phyloP scores from a whole-genome alignment of 2,797 vertebrate species.

The Xenops minutus region DNA sequence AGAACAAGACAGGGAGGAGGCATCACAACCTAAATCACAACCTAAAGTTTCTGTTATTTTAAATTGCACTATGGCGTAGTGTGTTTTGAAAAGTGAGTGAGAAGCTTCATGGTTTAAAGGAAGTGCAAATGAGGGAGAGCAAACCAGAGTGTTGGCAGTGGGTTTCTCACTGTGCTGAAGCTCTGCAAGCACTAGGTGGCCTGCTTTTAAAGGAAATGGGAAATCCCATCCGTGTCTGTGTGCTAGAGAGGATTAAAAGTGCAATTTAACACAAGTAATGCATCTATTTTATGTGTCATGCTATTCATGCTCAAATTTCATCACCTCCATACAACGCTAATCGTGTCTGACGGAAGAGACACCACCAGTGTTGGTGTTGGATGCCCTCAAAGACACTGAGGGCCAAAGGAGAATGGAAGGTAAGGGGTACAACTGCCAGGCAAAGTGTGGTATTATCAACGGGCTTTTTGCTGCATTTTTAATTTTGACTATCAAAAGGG shows the following conservation, averaged over 20 bases:
- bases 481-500: neutral
- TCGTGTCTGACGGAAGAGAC: neutral
- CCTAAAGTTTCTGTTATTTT: neutral
- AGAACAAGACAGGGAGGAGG: neutral
- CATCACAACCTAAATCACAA: neutral
- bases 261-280: neutral
- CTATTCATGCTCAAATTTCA: neutral
- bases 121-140: neutral
- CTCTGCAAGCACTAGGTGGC: constrained; percentile 38
- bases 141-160: neutral
- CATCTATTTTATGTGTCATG: neutral
- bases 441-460: neutral
- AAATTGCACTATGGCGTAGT: neutral
- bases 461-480: neutral
- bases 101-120: neutral
- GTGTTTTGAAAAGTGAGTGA: neutral
- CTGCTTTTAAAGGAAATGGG: constrained; percentile 29
- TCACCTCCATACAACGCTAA: neutral
- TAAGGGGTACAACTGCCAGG: neutral
- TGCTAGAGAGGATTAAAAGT: neutral
- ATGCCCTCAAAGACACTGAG: neutral
- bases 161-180: neutral
- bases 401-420: neutral
- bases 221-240: neutral
- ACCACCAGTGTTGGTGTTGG: neutral